Percentiles rank a stretch among this genome's conserved stretches.
These are phyloP conservation scores for Mellivora capensis DNA, from an alignment of 2,113 vertebrate species.

Conservation along the genomic window DNA sequence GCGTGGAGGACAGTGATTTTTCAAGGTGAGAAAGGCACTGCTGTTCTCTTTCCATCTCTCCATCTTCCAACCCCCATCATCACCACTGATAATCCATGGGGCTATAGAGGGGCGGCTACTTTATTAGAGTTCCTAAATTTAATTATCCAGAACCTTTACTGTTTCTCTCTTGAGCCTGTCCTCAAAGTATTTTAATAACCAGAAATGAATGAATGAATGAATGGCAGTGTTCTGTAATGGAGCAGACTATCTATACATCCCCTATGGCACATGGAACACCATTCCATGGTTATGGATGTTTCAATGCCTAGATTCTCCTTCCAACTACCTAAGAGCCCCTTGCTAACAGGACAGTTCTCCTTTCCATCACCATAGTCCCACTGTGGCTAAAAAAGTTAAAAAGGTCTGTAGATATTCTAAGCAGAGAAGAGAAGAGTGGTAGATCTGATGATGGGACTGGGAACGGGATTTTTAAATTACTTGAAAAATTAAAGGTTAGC, in stretches of 20 bases:
- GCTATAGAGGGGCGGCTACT: neutral
- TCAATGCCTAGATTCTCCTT: neutral
- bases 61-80: fast-evolving
- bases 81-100: neutral
- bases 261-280: neutral
- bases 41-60: neutral
- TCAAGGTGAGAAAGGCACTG: neutral
- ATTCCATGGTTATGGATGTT: neutral
- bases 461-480: neutral
- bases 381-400: neutral
- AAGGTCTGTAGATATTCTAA: neutral
- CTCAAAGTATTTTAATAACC: neutral
- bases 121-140: neutral
- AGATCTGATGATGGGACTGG: neutral
- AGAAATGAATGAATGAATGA: neutral
- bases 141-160: neutral
- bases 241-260: neutral
- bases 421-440: neutral
- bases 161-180: neutral
- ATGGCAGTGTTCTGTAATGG: neutral
- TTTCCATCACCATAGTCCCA: neutral
- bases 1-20: neutral
- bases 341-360: neutral
- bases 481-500: neutral
- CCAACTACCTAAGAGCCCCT: neutral